phyloP scores from a whole-genome alignment of 2,113 vertebrate species.

The Gorsachius goisagi region DNA sequence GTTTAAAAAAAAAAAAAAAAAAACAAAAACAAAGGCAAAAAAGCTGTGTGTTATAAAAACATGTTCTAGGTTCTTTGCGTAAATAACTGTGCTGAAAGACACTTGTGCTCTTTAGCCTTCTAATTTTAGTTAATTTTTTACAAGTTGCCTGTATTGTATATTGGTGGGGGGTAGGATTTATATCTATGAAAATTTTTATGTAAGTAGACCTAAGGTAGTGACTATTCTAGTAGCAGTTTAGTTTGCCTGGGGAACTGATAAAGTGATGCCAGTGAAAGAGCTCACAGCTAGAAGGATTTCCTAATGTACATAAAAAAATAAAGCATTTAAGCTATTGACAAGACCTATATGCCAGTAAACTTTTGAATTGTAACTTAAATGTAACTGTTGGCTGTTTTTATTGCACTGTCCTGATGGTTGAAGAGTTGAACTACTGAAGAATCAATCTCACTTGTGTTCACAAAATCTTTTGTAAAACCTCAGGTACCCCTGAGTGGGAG shows the following conservation, averaged over 20 bases:
- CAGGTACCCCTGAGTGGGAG: neutral
- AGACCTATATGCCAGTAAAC: neutral
- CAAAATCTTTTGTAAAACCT: neutral
- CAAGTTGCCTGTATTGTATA: neutral
- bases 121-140: neutral
- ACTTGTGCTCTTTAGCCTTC: neutral
- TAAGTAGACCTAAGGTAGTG: neutral
- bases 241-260: neutral
- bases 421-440: neutral
- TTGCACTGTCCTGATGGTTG: neutral
- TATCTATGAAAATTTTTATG: neutral
- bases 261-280: neutral
- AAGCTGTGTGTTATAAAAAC: neutral
- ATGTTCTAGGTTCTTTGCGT: accelerated
- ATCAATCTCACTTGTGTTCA: neutral
- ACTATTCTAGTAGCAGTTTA: neutral
- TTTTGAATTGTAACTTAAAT: neutral
- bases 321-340: neutral
- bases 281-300: neutral
- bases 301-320: neutral
- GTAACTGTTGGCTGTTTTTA: neutral
- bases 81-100: neutral
- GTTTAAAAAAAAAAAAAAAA: too few relatives aligned
- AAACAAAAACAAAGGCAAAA: neutral
- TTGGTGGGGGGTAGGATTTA: neutral